These are phyloP conservation scores for Catotricha subobsoleta DNA, from an alignment of 2,888 invertebrate genomes.

Conservation along the genomic window DNA sequence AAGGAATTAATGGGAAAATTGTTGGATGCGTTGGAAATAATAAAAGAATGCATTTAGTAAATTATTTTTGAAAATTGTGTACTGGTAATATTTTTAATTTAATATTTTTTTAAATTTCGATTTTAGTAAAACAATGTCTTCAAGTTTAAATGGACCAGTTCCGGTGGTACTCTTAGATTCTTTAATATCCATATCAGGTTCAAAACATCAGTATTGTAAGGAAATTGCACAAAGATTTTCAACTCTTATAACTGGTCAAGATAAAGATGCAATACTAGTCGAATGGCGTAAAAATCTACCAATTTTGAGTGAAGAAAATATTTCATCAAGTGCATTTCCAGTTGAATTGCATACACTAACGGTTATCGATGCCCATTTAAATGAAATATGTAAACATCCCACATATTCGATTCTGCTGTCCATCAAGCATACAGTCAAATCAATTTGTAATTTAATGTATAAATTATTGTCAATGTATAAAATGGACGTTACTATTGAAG, in stretches of 20 bases:
- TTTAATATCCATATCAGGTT: constrained; percentile 25
- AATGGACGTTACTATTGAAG: constrained; percentile 16
- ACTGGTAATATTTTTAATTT: neutral
- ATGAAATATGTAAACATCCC: constrained; percentile 22
- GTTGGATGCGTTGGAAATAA: constrained; percentile 20
- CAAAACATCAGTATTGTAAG: constrained; percentile 22
- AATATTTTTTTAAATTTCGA: neutral
- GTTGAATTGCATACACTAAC: constrained; percentile 26
- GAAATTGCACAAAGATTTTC: constrained; percentile 26
- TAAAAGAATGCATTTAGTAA: constrained; percentile 20
- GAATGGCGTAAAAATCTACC: constrained; percentile 27
- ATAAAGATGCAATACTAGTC: constrained; percentile 24
- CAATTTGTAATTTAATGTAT: constrained; percentile 23
- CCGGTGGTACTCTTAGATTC: constrained; percentile 22
- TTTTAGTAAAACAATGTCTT: constrained; percentile 20
- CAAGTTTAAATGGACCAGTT: constrained; percentile 21
- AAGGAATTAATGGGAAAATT: constrained; percentile 23
- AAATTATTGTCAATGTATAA: constrained; percentile 20
- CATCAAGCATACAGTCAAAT: constrained; percentile 25
- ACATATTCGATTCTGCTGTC: constrained; percentile 24
- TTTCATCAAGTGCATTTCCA: constrained; percentile 23
- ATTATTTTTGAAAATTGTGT: neutral
- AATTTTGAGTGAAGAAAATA: constrained; percentile 20
- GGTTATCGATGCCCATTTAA: constrained; percentile 27
- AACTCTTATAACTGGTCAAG: constrained; percentile 23